A percentile compares a stretch with the other conserved stretches of the same genome.
Evolutionary conservation across 2,888 invertebrate genomes (phyloP).

Genomic region (Hetaerina titia): DNA sequence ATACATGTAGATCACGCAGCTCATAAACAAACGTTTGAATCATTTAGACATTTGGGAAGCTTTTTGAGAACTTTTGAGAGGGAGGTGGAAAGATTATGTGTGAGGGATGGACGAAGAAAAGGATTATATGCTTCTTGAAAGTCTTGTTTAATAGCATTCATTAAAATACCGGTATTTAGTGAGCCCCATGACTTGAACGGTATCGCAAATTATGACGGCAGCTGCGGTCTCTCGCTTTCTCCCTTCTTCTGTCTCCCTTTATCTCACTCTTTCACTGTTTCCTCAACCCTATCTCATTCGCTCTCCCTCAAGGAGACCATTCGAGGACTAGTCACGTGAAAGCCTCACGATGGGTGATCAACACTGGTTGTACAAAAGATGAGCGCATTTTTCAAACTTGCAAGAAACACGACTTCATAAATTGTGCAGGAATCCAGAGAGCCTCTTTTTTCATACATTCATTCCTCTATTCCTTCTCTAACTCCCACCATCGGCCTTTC

Average conservation of each 20-base stretch:
- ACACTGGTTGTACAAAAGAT: constrained; percentile 64
- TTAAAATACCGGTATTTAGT: constrained; percentile 53
- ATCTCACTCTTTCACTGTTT: not conserved
- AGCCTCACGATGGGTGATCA: constrained; percentile 60
- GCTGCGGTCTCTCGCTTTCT: constrained; percentile 16
- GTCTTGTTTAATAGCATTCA: constrained; percentile 12
- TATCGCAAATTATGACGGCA: constrained; percentile 56
- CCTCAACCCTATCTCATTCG: not conserved
- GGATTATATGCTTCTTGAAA: constrained; percentile 19
- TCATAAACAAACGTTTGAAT: not conserved
- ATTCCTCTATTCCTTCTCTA: not conserved
- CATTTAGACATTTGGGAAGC: not conserved
- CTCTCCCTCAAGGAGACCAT: constrained; percentile 32
- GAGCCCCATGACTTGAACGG: not conserved
- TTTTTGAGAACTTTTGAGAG: not conserved
- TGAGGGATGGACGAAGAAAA: not conserved
- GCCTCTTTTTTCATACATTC: constrained; percentile 32
- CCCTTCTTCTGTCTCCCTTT: not conserved
- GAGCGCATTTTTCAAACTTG: constrained; percentile 58
- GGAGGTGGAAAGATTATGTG: not conserved
- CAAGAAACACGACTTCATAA: constrained; percentile 63
- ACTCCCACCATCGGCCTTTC: not conserved
- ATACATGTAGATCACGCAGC: too few species aligned
- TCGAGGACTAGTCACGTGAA: constrained; percentile 55
- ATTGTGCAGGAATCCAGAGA: constrained; percentile 33